phyloP scores from a whole-genome alignment of 2,797 vertebrate species.

The Astyanax mexicanus region DNA sequence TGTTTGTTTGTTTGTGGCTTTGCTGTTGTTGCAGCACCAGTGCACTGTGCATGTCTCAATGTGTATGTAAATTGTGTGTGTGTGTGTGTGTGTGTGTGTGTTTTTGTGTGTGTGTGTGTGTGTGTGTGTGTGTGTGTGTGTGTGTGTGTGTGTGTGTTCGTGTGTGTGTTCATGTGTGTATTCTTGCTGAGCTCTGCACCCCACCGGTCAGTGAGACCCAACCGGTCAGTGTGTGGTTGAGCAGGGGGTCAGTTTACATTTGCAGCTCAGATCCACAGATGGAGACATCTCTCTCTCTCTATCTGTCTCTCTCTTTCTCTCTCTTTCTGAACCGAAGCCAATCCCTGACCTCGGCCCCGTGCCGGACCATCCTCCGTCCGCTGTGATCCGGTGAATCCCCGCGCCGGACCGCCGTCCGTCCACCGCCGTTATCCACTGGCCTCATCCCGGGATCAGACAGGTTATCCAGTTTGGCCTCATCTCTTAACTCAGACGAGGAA shows the following conservation, averaged over 20 bases:
- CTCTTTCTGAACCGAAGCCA: conserved; percentile 26
- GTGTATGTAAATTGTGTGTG: no score
- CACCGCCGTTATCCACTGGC: conserved; percentile 66
- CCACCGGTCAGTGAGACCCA: neutral
- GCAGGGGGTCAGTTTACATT: neutral
- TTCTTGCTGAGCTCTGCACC: neutral
- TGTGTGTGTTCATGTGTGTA: neutral
- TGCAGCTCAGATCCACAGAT: neutral
- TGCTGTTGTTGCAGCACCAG: neutral
- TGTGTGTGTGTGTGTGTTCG: conserved; percentile 39
- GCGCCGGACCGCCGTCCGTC: conserved; percentile 1
- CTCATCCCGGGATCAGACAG: conserved; percentile 62
- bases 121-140: conserved; percentile 29
- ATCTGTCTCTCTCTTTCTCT: no score
- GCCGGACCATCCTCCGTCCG: conserved; percentile 18
- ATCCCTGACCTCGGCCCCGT: conserved; percentile 14
- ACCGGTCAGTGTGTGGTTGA: neutral
- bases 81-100: conserved; percentile 23
- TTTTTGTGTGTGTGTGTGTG: conserved; percentile 27
- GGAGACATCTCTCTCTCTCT: neutral
- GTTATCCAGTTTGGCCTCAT: conserved; percentile 69
- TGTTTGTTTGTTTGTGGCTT: neutral
- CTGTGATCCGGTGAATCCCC: no score
- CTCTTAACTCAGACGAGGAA: conserved; percentile 74
- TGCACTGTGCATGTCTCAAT: neutral